Evolutionary conservation across 2,888 invertebrate species (phyloP).

Genomic region (Heliconius charithonia): DNA sequence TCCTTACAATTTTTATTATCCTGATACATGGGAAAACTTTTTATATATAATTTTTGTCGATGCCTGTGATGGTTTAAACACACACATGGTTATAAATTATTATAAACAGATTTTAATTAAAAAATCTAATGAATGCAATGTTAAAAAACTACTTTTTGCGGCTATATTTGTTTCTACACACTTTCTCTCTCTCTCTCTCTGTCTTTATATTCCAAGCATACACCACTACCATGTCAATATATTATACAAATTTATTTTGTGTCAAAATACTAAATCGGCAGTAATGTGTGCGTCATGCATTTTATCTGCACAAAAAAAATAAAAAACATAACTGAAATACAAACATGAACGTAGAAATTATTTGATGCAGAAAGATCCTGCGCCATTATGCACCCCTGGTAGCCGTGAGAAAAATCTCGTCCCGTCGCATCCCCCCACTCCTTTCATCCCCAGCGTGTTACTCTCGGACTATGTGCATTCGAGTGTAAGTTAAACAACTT

Average conservation of each 20-base stretch:
- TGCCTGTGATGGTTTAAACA: too few relatives aligned
- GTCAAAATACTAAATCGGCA: too few relatives aligned
- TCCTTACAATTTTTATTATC: not conserved
- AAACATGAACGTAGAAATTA: not conserved
- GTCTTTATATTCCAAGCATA: not conserved
- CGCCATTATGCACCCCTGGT: constrained; percentile 6
- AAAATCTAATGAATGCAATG: too few relatives aligned
- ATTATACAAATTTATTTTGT: not conserved
- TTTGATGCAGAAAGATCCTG: not conserved
- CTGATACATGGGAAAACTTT: not conserved
- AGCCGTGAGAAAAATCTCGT: constrained; percentile 9
- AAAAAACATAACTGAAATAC: not conserved
- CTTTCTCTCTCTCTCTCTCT: too few relatives aligned
- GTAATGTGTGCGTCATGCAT: not conserved
- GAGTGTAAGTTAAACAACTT: not conserved
- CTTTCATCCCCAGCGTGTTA: not conserved
- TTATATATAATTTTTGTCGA: too few relatives aligned
- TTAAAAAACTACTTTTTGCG: too few relatives aligned
- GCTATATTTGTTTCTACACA: too few relatives aligned
- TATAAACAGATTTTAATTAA: too few relatives aligned
- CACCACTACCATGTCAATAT: not conserved
- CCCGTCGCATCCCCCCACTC: not conserved
- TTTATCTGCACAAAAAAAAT: not conserved
- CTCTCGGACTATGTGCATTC: not conserved
- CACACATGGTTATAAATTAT: too few relatives aligned